A percentile compares a stretch with the other conserved stretches of the same genome.
phyloP scores from a whole-genome alignment of 2,113 vertebrate genomes.

The Synodontis membranacea region DNA sequence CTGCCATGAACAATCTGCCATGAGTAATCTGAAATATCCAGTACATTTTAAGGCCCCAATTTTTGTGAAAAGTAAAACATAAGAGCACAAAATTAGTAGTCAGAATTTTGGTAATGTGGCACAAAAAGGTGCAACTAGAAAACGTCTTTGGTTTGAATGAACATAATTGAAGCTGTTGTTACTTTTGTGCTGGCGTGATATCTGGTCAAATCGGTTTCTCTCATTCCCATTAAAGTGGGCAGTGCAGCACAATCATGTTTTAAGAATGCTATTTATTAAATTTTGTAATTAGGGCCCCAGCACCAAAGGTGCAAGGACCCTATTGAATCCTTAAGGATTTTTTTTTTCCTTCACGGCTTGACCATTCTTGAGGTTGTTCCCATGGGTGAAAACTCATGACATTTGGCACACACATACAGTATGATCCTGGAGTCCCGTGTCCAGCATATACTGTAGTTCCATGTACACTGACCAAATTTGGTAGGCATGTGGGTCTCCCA shows the following conservation, averaged over 20 bases:
- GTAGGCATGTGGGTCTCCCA: too few species aligned
- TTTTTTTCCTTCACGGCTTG: too few species aligned
- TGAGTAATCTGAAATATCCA: not conserved
- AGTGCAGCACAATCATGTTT: not conserved
- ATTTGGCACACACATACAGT: too few species aligned
- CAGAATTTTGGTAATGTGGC: not conserved
- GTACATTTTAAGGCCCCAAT: not conserved
- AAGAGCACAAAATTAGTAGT: not conserved
- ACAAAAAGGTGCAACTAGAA: not conserved
- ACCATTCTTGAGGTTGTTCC: too few species aligned
- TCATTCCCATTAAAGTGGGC: not conserved
- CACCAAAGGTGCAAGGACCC: too few species aligned
- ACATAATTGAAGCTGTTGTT: not conserved
- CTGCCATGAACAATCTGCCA: not conserved
- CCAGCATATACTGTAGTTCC: too few species aligned
- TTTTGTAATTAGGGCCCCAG: not conserved
- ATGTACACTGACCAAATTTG: too few species aligned
- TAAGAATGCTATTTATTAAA: not conserved
- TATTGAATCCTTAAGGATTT: too few species aligned
- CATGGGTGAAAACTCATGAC: too few species aligned
- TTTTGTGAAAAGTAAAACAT: not conserved
- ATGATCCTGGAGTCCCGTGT: too few species aligned
- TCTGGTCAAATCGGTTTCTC: not conserved
- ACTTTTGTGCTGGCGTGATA: too few species aligned
- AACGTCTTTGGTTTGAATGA: not conserved